Percentiles rank a stretch among this genome's conserved stretches.
These are phyloP conservation scores for Pycnonotus jocosus DNA, from an alignment of 2,113 vertebrate species.

Conservation along the genomic window DNA sequence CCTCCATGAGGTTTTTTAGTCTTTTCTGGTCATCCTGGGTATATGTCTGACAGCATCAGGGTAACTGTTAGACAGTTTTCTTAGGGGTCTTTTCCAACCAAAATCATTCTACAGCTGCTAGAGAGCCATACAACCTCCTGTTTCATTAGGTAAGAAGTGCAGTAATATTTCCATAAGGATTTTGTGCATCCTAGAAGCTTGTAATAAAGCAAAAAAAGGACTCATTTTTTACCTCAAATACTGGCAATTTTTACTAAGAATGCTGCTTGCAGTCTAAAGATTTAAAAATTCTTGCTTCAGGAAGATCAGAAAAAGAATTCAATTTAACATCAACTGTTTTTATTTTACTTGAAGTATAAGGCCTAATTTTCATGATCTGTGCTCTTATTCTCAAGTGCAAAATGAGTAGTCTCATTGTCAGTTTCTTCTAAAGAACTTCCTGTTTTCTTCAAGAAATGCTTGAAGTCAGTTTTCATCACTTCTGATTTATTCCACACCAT, in stretches of 20 bases:
- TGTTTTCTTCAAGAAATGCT: background rate
- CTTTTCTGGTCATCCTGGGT: background rate
- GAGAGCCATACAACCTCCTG: background rate
- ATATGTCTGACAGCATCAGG: background rate
- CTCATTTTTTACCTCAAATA: background rate
- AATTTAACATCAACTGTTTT: background rate
- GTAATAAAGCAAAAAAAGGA: background rate
- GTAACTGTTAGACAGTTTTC: accelerated
- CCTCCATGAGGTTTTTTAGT: background rate
- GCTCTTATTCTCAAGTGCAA: background rate
- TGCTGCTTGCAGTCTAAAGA: background rate
- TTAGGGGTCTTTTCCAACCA: background rate
- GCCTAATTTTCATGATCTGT: background rate
- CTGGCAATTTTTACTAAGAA: background rate
- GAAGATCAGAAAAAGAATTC: background rate
- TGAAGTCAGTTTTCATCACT: background rate
- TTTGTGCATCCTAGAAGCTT: background rate
- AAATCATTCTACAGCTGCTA: background rate
- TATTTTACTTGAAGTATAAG: background rate
- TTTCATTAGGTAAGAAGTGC: background rate
- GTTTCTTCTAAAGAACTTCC: background rate
- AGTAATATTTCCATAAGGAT: background rate
- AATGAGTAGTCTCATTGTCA: background rate
- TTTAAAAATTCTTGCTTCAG: background rate
- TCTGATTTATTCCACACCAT: background rate